A percentile compares a stretch with the other conserved stretches of the same genome.
Conservation (phyloP, 1,140 invertebrate genomes). For the Leguminivora glycinivorella region DNA sequence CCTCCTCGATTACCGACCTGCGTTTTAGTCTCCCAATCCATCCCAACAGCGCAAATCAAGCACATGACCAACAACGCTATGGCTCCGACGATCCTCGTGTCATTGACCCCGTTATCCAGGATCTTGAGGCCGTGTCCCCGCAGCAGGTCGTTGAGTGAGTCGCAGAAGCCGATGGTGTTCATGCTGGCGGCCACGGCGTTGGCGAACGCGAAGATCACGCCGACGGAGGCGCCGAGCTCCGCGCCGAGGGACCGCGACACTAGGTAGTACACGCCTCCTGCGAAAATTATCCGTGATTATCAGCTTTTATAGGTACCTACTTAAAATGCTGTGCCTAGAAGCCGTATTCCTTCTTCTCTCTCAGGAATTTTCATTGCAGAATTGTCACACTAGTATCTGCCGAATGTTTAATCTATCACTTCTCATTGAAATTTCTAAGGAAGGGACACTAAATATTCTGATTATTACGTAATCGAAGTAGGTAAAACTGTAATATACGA, state of each 20-base stretch:
- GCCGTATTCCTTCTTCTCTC: no score
- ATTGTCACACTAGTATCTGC: no score
- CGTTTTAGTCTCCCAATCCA: conserved; percentile 93
- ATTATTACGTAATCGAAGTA: no score
- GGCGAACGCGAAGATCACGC: conserved; percentile 97
- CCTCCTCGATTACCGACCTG: no score
- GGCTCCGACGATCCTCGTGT: conserved; percentile 88
- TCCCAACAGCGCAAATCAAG: conserved; percentile 91
- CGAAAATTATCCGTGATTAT: conserved; percentile 18
- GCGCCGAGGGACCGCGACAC: conserved; percentile 97
- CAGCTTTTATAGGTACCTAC: not conserved
- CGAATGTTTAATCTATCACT: no score
- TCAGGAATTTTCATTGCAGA: no score
- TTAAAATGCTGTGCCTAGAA: not conserved
- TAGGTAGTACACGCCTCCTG: conserved; percentile 97
- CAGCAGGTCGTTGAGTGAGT: conserved; percentile 91
- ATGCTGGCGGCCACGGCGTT: conserved; percentile 98
- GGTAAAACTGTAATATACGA: no score
- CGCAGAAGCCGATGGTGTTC: conserved; percentile 99
- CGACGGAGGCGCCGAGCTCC: conserved; percentile 98
- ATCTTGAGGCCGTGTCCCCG: conserved; percentile 82
- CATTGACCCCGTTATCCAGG: conserved; percentile 87
- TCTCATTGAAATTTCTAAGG: no score
- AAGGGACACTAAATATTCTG: no score
- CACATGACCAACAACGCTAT: conserved; percentile 88